Evolutionary conservation across 1,140 invertebrate genomes (phyloP).

Genomic region (Phthorimaea operculella): DNA sequence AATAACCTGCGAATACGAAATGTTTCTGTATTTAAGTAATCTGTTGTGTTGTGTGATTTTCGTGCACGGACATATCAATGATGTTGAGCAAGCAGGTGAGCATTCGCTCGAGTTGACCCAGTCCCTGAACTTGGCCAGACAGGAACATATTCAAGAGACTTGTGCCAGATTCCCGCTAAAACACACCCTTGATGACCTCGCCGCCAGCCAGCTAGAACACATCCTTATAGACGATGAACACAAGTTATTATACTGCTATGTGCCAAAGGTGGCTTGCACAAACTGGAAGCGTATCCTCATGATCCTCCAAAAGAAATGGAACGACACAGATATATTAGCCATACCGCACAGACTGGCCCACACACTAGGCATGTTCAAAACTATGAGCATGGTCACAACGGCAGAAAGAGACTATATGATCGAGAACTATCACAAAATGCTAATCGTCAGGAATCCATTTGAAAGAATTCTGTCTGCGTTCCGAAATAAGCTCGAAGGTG

Average conservation of each 20-base stretch:
- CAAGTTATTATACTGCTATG: constrained; percentile 90
- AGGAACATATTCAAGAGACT: constrained; percentile 75
- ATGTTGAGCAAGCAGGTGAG: constrained; percentile 20
- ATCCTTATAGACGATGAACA: constrained; percentile 84
- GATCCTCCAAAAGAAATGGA: constrained; percentile 80
- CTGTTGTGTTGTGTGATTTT: constrained; percentile 37
- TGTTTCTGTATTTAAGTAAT: too few species aligned
- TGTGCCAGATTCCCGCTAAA: constrained; percentile 69
- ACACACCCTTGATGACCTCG: constrained; percentile 57
- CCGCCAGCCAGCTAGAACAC: constrained; percentile 73
- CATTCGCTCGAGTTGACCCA: constrained; percentile 71
- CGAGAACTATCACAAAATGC: constrained; percentile 80
- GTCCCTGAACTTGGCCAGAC: constrained; percentile 71
- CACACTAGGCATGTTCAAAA: constrained; percentile 69
- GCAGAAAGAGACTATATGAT: constrained; percentile 72
- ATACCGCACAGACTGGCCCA: constrained; percentile 84
- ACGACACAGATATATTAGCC: constrained; percentile 74
- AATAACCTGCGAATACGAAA: constrained; percentile 30
- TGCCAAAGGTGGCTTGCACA: constrained; percentile 94
- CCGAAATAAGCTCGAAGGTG: constrained; percentile 87
- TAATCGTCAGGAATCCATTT: constrained; percentile 92
- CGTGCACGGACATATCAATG: constrained; percentile 28
- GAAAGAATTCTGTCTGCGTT: constrained; percentile 91
- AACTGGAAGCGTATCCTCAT: constrained; percentile 94
- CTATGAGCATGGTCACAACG: constrained; percentile 48